Evolutionary conservation across 2,888 invertebrate genomes (phyloP), one percentile per base, ranked within the genome.

Genomic region (Siphonodentalium dalli): DNA sequence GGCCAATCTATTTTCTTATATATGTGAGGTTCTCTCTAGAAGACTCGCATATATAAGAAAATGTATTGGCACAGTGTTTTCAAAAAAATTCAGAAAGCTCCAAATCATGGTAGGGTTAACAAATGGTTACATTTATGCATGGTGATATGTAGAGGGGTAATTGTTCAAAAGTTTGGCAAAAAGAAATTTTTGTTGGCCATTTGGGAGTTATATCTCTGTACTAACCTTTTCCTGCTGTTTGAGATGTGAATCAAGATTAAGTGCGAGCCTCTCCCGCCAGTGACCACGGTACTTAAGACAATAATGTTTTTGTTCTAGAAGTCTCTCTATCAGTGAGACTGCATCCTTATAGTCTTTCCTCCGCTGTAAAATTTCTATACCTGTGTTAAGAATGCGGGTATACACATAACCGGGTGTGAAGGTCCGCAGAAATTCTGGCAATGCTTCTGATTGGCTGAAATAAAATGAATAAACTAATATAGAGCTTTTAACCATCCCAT

Each of bases 221-320:
- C 5, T 44, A 54, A 82, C 82, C 71, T 80, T 55, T 26, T 63
- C 54, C n/a, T 75, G 78, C 31, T 75, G 64, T 63, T 84, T 84
- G 27, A 85, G 67, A 71, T 86, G 84, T 55, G 82, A 84, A 46
- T 88, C 86, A 23, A 87, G 77, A 64, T 89, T 86, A 0, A 89
- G 81, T 0, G 88, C 85, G 49, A 87, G 84, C 63, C 89, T 85
- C 24, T 87, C 86, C 73, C 85, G 88, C 83, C 83, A 84, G 39
- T 75, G 69, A 2, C 88, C 84, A 27, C 83, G 71, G 46, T 75
- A 75, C 50, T 79, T 74, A 21, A 58, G 50, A 55, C 81, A 80
- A 64, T 82, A 84, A 2, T 68, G 59, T 1, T 74, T 72, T 69
- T 88, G 87, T 0, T 63, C 64, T 15, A 88, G 80, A 18, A 89